Conservation (phyloP, 2,797 vertebrate genomes). For the Eulemur mongoz region DNA sequence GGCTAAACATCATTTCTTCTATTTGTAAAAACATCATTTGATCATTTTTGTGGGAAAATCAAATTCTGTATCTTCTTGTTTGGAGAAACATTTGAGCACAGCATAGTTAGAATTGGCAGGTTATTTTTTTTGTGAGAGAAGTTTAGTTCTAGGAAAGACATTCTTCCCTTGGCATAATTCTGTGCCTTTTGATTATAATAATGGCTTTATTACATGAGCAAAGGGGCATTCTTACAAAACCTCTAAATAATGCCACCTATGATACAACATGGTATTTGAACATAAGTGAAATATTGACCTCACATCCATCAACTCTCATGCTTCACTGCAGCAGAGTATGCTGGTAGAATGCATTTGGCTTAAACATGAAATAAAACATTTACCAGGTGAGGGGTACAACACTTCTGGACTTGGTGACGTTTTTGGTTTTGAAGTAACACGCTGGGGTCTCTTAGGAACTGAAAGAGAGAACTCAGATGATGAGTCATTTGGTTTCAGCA, state of each 20-base stretch:
- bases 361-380: constrained; percentile 64
- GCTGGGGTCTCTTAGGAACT: constrained; percentile 73
- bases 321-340: neutral
- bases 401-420: constrained; percentile 68
- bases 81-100: neutral
- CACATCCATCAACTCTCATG: neutral
- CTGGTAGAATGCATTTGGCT: neutral
- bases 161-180: neutral
- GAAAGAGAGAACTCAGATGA: constrained; percentile 76
- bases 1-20: neutral
- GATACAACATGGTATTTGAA: neutral
- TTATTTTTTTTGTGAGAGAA: neutral
- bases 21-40: neutral
- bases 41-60: neutral
- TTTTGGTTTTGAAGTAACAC: constrained; percentile 75
- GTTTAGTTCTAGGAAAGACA: constrained; percentile 17
- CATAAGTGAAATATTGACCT: neutral
- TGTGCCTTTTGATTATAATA: neutral
- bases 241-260: neutral
- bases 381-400: constrained; percentile 80
- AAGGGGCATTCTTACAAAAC: neutral
- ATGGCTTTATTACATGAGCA: neutral
- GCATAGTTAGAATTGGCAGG: neutral
- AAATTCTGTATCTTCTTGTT: neutral
- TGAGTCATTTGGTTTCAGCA: neutral